These are phyloP conservation scores for Phylloscopus whistleri DNA, from an alignment of 2,113 vertebrate genomes.

Conservation along the genomic window DNA sequence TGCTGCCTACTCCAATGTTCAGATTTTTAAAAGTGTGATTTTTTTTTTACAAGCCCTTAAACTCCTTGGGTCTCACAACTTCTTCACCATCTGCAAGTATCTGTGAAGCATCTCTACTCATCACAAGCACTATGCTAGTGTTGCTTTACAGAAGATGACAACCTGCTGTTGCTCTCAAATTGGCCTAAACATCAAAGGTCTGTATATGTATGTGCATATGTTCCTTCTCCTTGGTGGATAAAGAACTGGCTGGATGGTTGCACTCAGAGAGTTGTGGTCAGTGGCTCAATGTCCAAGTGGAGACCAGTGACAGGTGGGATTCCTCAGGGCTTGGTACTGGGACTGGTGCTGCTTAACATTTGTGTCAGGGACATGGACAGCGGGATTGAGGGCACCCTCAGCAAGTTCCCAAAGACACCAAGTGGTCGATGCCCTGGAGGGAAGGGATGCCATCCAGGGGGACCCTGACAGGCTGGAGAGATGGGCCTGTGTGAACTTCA, in stretches of 20 bases:
- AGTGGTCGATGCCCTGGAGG: not conserved
- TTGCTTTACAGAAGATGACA: not conserved
- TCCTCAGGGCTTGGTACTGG: not conserved
- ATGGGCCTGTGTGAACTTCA: not conserved
- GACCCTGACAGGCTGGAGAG: not conserved
- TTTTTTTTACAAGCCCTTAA: not conserved
- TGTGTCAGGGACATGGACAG: not conserved
- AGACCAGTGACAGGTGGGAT: not conserved
- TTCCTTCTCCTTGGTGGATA: not conserved
- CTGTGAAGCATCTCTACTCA: not conserved
- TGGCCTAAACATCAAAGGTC: not conserved
- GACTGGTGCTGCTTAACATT: not conserved
- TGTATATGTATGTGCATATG: not conserved
- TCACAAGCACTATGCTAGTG: not conserved
- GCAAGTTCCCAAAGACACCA: not conserved
- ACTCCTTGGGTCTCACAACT: not conserved
- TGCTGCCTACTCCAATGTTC: not conserved
- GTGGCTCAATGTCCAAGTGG: not conserved
- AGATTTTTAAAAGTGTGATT: not conserved
- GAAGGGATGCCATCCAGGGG: not conserved
- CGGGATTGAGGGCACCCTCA: not conserved
- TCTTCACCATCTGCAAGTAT: not conserved
- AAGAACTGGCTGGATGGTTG: not conserved
- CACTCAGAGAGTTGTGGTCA: not conserved
- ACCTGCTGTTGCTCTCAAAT: not conserved